Evolutionary conservation across 2,113 vertebrate genomes (phyloP).

Genomic region (Mystacornis crossleyi): DNA sequence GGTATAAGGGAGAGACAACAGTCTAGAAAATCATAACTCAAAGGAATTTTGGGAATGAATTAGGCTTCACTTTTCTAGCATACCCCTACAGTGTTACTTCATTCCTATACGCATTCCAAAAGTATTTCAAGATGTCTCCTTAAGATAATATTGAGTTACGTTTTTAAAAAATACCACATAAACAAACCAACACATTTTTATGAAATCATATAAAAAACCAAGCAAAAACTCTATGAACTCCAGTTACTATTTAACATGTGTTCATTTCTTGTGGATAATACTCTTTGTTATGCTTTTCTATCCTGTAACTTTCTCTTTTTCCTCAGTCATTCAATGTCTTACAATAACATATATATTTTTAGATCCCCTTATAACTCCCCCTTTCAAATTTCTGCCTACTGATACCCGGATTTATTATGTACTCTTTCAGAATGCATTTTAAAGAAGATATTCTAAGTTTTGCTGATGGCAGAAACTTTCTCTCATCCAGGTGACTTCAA

Average conservation of each 20-base stretch:
- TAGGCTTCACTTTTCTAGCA: not conserved
- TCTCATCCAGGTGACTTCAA: not conserved
- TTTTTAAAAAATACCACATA: not conserved
- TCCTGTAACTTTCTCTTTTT: not conserved
- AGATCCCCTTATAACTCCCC: not conserved
- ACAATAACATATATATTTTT: not conserved
- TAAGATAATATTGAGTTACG: not conserved
- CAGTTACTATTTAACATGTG: not conserved
- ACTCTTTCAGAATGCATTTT: not conserved
- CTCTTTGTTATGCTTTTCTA: not conserved
- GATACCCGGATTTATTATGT: not conserved
- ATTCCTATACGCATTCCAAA: not conserved
- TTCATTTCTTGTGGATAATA: not conserved
- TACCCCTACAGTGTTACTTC: not conserved
- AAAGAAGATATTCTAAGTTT: not conserved
- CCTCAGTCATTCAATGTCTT: not conserved
- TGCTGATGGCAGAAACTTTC: not conserved
- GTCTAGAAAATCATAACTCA: not conserved
- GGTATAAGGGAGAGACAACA: not conserved
- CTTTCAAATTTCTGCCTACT: not conserved
- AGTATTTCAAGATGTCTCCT: not conserved
- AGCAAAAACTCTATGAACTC: not conserved
- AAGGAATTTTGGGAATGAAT: not conserved
- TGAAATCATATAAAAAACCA: not conserved
- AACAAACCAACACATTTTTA: not conserved